Evolutionary conservation across 2,113 vertebrate species (phyloP), one percentile per base, ranked within the genome.

Genomic region (Tragulus kanchil): DNA sequence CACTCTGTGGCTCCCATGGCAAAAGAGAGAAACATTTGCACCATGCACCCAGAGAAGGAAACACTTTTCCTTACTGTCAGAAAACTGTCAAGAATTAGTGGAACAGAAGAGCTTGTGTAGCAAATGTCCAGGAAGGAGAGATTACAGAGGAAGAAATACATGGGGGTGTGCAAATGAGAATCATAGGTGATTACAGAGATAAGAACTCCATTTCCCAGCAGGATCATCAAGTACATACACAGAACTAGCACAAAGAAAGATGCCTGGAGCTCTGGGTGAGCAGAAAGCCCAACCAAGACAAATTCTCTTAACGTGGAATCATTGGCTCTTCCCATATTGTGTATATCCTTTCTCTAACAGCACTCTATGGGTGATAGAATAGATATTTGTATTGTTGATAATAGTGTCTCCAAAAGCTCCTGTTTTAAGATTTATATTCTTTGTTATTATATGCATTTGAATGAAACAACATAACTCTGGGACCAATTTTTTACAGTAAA

Each of bases 41-140:
- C 26, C 89, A 97, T 93, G 28, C 97, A 98, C 0, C 94, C 95
- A 69, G 94, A 56, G 16, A 98, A 98, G 26, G 96, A 97, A 77
- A 98, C 83, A 4, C 6, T 97, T 85, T 97, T 98, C 54, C 45
- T 97, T 62, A 89, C 42, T 52, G 87, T 79, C 36, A 98, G 90
- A 45, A 98, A 98, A 25, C 90, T 98, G 64, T 85, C 83, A 26
- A 98, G 94, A 50, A 88, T 92, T 50, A 97, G 78, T 52, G 97
- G 98, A 6, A 97, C 73, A 54, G 95, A 97, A 25, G 88, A 93
- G 21, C 97, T 97, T 13, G 97, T 97, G 2, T 98, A 98, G 36
- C 97, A 97, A n/a, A 98, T 93, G 78, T 98, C 97, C 23, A 98
- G 61, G 25, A 98, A 97, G 59, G 97, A 98, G 25, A 98, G 98